Evolutionary conservation across 1,140 invertebrate genomes (phyloP).

Genomic region (Globodera rostochiensis): DNA sequence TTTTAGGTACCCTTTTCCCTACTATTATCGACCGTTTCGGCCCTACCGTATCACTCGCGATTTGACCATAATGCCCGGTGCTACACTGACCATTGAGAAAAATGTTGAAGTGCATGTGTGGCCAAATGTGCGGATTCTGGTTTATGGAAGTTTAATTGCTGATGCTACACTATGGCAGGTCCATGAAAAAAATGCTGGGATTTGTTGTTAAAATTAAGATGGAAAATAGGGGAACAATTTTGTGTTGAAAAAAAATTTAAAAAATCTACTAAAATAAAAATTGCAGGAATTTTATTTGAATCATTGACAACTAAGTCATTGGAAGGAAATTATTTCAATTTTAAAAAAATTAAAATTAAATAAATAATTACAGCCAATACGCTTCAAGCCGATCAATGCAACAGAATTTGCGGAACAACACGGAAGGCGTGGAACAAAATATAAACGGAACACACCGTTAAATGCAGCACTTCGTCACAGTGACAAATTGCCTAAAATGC

Average conservation of each 20-base stretch:
- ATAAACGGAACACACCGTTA: slow-evolving; percentile 26
- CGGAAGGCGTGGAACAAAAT: slow-evolving; percentile 42
- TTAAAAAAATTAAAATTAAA: no score
- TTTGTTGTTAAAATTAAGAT: no score
- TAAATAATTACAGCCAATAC: slow-evolving; percentile 73
- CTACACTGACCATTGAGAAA: slow-evolving; percentile 81
- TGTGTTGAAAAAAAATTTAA: no score
- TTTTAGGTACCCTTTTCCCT: slow-evolving; percentile 48
- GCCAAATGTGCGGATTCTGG: slow-evolving; percentile 93
- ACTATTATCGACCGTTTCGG: slow-evolving; percentile 57
- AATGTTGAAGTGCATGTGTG: slow-evolving; percentile 90
- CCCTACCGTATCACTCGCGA: slow-evolving; percentile 71
- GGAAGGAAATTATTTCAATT: no score
- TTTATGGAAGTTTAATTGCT: slow-evolving; percentile 86
- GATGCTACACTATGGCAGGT: slow-evolving; percentile 74
- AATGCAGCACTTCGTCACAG: background rate
- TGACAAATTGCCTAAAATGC: slow-evolving; percentile 4
- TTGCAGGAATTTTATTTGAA: no score
- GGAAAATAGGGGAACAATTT: no score
- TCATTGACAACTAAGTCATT: no score
- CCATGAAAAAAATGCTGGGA: no score
- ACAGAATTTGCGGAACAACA: slow-evolving; percentile 56
- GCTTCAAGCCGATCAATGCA: slow-evolving; percentile 76
- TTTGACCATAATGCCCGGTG: slow-evolving; percentile 90
- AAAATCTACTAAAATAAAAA: no score